Evolutionary conservation across 2,888 invertebrate species (phyloP), one percentile per base, ranked within the genome.

Genomic region (Morpho helenor): DNA sequence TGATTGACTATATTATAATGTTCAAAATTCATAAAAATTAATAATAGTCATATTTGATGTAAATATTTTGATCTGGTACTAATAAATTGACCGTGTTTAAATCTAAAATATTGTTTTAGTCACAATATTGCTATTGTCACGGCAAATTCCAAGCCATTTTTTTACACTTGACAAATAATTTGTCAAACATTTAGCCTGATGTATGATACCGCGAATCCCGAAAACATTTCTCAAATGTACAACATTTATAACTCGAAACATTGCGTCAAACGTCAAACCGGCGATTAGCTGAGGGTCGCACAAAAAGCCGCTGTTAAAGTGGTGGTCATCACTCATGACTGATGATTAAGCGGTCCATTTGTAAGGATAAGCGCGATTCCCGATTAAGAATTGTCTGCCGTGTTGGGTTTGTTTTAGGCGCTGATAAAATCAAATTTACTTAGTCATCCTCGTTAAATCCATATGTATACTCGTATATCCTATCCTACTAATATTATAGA

Each of bases 331-430:
- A 66, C 71, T 82, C 83, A 80, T 75, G 71, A 71, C 66, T 63
- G 64, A 68, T 83, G 84, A 84, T 81, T 79, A 80, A 84, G 73
- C 70, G 77, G 60, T 64, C 76, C 68, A 82, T 83, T 83, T 80
- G 78, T 75, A 72, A 67, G 64, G 74, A 69, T 69, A 48, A 65
- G 61, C 56, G 49, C 56, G 46, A 16, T 16, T 46, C 22, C 16
- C 44, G 39, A 56, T 50, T 45, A 41, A 39, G 49, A 50, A 39
- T 49, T 52, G 48, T 39, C 39, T 16, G 44, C n/a, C 41, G 10
- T 49, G 40, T 53, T 53, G 57, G 23, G 31, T 40, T 40, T 52
- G 49, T 42, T 48, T 57, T 44, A 44, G 16, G 1, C 16, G 7
- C 22, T 39, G 16, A 6, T 40, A 44, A 53, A 46, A 46, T 7